A percentile compares a stretch with the other conserved stretches of the same genome.
phyloP scores from a whole-genome alignment of 2,797 vertebrate genomes.

The Enteromius unitaeniatus region DNA sequence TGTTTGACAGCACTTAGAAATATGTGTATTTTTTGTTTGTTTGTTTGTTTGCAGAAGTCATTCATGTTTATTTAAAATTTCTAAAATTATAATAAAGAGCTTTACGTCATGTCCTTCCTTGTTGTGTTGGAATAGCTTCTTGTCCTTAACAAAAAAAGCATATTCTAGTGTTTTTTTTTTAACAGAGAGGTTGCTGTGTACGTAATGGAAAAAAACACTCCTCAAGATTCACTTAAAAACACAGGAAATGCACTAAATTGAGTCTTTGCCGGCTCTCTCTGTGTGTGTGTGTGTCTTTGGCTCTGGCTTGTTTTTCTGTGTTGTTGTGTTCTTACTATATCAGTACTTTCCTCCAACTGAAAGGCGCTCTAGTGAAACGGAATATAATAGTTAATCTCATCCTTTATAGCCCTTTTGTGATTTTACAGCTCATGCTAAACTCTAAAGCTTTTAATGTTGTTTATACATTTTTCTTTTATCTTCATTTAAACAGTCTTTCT shows the following conservation, averaged over 20 bases:
- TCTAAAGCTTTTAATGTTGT: background rate
- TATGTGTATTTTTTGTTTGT: too few species aligned
- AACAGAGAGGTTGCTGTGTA: constrained; percentile 73
- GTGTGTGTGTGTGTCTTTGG: background rate
- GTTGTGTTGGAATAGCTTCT: background rate
- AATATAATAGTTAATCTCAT: background rate
- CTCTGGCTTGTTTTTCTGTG: constrained; percentile 10
- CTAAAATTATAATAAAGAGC: background rate
- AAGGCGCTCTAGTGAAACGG: background rate
- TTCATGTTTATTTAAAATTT: background rate
- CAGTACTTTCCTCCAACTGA: background rate
- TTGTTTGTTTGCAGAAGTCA: background rate
- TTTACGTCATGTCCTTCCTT: background rate
- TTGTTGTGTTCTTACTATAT: background rate
- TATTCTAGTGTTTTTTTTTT: background rate
- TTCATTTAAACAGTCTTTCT: background rate
- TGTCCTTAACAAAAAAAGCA: background rate
- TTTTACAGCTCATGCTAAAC: background rate
- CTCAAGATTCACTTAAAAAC: constrained; percentile 81
- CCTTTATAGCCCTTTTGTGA: background rate
- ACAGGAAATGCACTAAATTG: constrained; percentile 88
- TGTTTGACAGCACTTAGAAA: too few species aligned
- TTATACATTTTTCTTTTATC: background rate
- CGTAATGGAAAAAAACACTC: constrained; percentile 92
- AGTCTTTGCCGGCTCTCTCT: constrained; percentile 50